Base-by-base conservation (phyloP, 1,140 invertebrate genomes). In the Ruditapes philippinarum region DNA sequence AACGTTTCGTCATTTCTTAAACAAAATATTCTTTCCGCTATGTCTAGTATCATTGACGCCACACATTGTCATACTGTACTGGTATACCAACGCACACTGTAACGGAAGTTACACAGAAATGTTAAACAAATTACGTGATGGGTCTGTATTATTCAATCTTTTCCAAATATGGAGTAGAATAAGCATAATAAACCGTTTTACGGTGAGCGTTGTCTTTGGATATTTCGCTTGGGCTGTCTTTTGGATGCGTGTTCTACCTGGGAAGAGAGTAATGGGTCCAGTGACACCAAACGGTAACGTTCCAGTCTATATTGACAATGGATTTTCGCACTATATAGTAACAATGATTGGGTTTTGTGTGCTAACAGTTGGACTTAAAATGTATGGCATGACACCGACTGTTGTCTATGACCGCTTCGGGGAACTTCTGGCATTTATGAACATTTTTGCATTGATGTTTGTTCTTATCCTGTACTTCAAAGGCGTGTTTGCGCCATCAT, bases 301-400 rank as follows among this genome's bases (percentile, higher is more conserved):
- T n/a, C n/a, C n/a, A n/a, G n/a, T n/a, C n/a, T n/a, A n/a, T n/a
- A n/a, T n/a, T n/a, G n/a, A n/a, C n/a, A n/a, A n/a, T n/a, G n/a
- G n/a, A n/a, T n/a, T n/a, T n/a, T n/a, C n/a, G 40, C 97, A 96
- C 92, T 97, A 96, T 91, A 81, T 95, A 19, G 92, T 95, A n/a
- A n/a, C 96, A 14, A 93, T 97, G 76, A 65, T 89, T 38, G 88
- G 92, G 14, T 96, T 96, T 80, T 74, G 94, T 4, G 28, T 92
- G 0, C 45, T 96, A n/a, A 94, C 95, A 0, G 7, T 89, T 31
- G 36, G 90, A 12, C 81, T 95, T n/a, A n/a, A n/a, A n/a, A n/a
- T n/a, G n/a, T n/a, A n/a, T n/a, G n/a, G n/a, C n/a, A n/a, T n/a
- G n/a, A n/a, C n/a, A n/a, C n/a, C n/a, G n/a, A n/a, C n/a, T n/a